Percentiles rank a stretch among this genome's conserved stretches.
Conservation (phyloP, 2,888 invertebrate genomes). For the Pollenia angustigena region DNA sequence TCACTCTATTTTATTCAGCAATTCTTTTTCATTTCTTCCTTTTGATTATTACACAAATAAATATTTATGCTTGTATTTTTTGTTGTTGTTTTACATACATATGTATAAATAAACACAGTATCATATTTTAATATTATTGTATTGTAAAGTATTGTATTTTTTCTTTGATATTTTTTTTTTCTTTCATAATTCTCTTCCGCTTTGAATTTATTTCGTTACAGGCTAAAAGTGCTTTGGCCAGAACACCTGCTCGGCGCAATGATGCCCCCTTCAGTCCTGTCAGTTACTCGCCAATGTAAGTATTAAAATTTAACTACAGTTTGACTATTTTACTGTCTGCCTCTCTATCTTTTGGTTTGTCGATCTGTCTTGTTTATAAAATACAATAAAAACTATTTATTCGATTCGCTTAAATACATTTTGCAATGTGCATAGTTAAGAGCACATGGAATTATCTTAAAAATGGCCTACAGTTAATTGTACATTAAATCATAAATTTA, state of each 20-base stretch:
- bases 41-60: constrained; percentile 47
- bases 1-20: constrained; percentile 24
- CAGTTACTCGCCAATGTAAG: constrained; percentile 83
- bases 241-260: constrained; percentile 80
- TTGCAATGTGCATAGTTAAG: not conserved
- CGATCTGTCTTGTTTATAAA: constrained; percentile 33
- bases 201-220: constrained; percentile 75
- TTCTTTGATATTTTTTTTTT: constrained; percentile 37
- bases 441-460: constrained; percentile 21
- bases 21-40: constrained; percentile 36
- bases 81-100: not conserved
- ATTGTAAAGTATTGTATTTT: constrained; percentile 40
- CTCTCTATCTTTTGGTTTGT: constrained; percentile 1
- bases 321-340: constrained; percentile 32
- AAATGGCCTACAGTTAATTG: constrained; percentile 62
- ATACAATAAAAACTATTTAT: constrained; percentile 53
- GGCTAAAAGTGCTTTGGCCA: constrained; percentile 78
- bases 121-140: constrained; percentile 65
- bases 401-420: constrained; percentile 7
- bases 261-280: constrained; percentile 82
- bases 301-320: constrained; percentile 78
- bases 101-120: not conserved
- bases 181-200: constrained; percentile 62
- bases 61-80: constrained; percentile 21
- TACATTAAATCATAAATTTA: constrained; percentile 71